These are phyloP conservation scores for Falco berigora DNA, from an alignment of 2,797 vertebrate species.

Conservation along the genomic window DNA sequence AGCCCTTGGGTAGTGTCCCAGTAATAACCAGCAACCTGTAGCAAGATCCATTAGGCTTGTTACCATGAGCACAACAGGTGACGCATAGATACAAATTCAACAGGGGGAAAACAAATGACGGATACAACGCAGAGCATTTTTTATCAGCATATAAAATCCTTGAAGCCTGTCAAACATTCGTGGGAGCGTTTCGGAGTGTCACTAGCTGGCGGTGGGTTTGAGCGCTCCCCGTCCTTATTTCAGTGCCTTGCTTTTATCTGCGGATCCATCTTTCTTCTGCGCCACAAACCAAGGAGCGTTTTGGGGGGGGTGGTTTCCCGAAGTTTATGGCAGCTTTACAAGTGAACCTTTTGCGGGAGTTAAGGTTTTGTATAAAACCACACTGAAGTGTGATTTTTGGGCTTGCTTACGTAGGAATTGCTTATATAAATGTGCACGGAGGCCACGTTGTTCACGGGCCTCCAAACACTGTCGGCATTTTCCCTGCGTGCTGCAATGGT, in stretches of 20 bases:
- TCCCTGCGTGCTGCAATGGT: background rate
- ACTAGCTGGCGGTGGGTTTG: background rate
- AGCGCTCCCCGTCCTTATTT: background rate
- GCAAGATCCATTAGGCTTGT: background rate
- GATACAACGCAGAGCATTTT: too few species aligned
- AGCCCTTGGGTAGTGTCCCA: background rate
- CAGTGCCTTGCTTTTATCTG: rapidly evolving
- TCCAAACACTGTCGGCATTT: background rate
- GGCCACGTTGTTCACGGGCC: background rate
- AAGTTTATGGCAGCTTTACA: background rate
- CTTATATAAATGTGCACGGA: background rate
- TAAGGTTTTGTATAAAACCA: background rate
- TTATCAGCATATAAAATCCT: background rate
- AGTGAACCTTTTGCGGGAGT: background rate
- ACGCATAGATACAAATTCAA: background rate
- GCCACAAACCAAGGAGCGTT: rapidly evolving
- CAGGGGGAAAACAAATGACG: too few species aligned
- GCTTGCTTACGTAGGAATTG: background rate
- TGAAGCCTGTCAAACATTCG: background rate
- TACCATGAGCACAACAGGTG: background rate
- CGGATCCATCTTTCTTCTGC: rapidly evolving
- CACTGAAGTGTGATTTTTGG: background rate
- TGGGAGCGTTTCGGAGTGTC: background rate
- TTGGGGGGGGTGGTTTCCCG: background rate
- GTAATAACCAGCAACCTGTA: rapidly evolving